These are phyloP conservation scores for Eupelmus urozonus DNA, from an alignment of 2,888 invertebrate genomes.

Conservation along the genomic window DNA sequence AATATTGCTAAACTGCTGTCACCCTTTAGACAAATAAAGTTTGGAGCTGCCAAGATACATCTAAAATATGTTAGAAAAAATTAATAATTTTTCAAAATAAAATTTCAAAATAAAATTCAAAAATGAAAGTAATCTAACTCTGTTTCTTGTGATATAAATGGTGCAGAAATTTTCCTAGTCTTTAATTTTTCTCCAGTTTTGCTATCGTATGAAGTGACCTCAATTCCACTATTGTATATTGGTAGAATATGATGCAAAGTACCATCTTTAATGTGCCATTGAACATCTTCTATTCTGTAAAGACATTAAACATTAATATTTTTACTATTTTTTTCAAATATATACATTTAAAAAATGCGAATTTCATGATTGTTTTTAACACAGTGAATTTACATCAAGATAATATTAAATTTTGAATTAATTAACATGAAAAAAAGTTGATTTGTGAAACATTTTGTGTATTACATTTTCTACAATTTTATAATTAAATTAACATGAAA, in stretches of 20 bases:
- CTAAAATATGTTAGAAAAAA: constrained; percentile 75
- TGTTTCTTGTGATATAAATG: constrained; percentile 72
- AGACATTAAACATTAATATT: constrained; percentile 1
- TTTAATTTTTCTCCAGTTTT: constrained; percentile 75
- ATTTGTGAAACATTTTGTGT: constrained; percentile 53
- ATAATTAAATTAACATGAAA: constrained; percentile 9
- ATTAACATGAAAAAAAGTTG: constrained; percentile 9
- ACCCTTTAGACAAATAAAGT: constrained; percentile 82
- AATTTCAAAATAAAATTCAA: constrained; percentile 3
- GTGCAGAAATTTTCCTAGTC: constrained; percentile 68
- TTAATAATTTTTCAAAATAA: constrained; percentile 43
- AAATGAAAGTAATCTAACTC: too few species aligned
- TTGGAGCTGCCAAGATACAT: constrained; percentile 82
- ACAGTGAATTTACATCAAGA: constrained; percentile 22
- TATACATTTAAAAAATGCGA: constrained; percentile 20
- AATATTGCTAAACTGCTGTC: constrained; percentile 79
- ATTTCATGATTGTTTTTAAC: constrained; percentile 11
- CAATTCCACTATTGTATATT: constrained; percentile 72
- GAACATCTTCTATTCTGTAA: constrained; percentile 73
- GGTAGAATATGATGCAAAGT: constrained; percentile 74
- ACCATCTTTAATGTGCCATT: constrained; percentile 75
- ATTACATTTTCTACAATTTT: constrained; percentile 4
- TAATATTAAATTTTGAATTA: constrained; percentile 25
- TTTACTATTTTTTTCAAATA: constrained; percentile 9
- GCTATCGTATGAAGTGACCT: constrained; percentile 74